These are phyloP conservation scores for Pelodiscus sinensis DNA, from an alignment of 2,113 vertebrate species.

Conservation along the genomic window DNA sequence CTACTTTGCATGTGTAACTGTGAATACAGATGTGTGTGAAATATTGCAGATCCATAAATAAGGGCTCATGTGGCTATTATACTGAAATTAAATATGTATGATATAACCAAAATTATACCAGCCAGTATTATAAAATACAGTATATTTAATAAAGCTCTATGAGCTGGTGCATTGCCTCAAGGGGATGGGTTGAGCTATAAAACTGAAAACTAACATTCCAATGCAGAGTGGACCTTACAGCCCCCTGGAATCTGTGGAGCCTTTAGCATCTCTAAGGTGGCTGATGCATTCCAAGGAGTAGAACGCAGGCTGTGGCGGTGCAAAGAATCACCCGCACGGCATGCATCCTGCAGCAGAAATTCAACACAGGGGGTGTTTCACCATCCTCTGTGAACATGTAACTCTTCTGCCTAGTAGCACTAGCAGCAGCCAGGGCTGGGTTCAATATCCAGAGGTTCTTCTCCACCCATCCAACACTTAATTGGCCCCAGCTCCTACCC, in stretches of 20 bases:
- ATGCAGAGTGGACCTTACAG: not conserved
- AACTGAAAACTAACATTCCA: not conserved
- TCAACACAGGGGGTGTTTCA: not conserved
- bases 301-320: not conserved
- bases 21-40: not conserved
- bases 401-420: no score
- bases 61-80: not conserved
- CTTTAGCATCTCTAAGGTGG: fast-evolving
- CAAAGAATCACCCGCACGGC: not conserved
- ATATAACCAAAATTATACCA: not conserved
- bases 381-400: not conserved
- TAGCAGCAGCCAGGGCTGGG: no score
- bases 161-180: not conserved
- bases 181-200: not conserved
- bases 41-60: not conserved
- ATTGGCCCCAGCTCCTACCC: no score
- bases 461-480: no score
- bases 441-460: no score
- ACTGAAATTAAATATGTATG: conserved; percentile 6
- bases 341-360: not conserved
- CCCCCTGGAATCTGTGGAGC: fast-evolving
- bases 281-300: not conserved
- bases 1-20: not conserved
- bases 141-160: not conserved
- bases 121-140: not conserved